A percentile compares a stretch with the other conserved stretches of the same genome.
These are phyloP conservation scores for Enhydra lutris DNA, from an alignment of 2,113 vertebrate genomes.

Conservation along the genomic window DNA sequence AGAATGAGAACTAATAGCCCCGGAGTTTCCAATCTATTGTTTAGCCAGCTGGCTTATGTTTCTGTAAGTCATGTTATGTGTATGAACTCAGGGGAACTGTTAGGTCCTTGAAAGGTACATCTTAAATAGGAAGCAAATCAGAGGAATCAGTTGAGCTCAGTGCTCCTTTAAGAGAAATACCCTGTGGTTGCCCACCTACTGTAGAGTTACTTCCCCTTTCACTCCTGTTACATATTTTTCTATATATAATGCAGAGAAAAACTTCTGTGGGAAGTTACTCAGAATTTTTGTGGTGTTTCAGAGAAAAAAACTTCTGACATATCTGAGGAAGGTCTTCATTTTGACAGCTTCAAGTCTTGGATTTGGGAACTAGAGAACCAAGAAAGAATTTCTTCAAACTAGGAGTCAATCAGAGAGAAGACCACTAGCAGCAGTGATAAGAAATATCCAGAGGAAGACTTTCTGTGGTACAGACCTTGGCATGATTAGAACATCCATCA, in stretches of 20 bases:
- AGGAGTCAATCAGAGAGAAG: neutral
- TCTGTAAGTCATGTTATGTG: neutral
- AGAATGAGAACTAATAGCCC: neutral
- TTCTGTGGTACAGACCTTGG: neutral
- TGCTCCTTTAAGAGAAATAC: neutral
- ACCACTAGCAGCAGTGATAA: neutral
- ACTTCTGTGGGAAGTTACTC: neutral
- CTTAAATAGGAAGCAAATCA: constrained; percentile 47
- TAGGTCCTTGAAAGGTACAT: constrained; percentile 13
- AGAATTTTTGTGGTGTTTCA: constrained; percentile 27
- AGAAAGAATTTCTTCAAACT: constrained; percentile 13
- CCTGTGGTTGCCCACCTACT: neutral
- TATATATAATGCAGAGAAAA: constrained; percentile 3
- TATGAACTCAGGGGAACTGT: constrained; percentile 20
- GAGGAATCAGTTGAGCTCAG: neutral
- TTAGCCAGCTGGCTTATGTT: neutral
- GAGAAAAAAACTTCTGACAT: neutral
- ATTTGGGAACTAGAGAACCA: neutral
- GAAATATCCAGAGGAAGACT: neutral
- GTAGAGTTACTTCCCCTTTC: neutral
- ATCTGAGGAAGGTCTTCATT: constrained; percentile 37
- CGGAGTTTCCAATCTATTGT: neutral
- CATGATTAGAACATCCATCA: neutral
- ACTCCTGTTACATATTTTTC: neutral
- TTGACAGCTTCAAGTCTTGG: constrained; percentile 23